Base-by-base conservation (phyloP, 1,140 invertebrate genomes). In the Laupala kohalensis region DNA sequence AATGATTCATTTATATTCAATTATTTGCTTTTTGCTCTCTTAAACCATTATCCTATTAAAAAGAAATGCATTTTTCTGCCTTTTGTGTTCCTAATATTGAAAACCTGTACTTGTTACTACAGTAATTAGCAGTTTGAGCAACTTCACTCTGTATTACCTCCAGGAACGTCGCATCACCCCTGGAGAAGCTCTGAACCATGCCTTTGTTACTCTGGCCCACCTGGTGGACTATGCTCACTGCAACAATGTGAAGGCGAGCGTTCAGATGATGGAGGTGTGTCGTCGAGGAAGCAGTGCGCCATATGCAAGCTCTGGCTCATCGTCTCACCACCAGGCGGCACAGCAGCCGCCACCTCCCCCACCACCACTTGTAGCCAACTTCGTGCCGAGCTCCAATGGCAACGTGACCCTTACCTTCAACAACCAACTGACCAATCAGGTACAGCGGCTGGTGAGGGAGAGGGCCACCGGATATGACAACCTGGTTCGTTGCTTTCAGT, bases 141-240 rank as follows among this genome's bases (percentile, higher is more conserved):
- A 53, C 37, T 53, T 2, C 19, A 13, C 37, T 53, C 9, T 53
- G 9, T 26, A 25, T 15, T 69, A 4, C 9, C 19, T 79, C 27
- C 75, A 93, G 88, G 95, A 97, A 79, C 84, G 95, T 25, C 85
- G 97, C 24, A 96, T 98, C 76, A 97, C 93, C 65, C 97, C 97
- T 0, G 92, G 92, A 13, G 95, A 97, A 81, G 96, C 96, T 6
- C 80, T 99, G 72, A 95, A 96, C 80, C 96, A 98, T 82, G 89
- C 92, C 19, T 98, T 98, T 82, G 94, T 97, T 6, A 92, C 92
- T 19, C 83, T 98, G 70, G 91, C 92, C 3, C 96, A 98, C 82
- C 84, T 99, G 27, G 90, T 96, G 4, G 96, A 98, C 80, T 98
- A 98, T 80, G 93, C 94, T 0, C 95, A 98, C 80, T 97, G 94